Conservation (phyloP, 2,113 vertebrate species). For the Rhynchomys soricoides region DNA sequence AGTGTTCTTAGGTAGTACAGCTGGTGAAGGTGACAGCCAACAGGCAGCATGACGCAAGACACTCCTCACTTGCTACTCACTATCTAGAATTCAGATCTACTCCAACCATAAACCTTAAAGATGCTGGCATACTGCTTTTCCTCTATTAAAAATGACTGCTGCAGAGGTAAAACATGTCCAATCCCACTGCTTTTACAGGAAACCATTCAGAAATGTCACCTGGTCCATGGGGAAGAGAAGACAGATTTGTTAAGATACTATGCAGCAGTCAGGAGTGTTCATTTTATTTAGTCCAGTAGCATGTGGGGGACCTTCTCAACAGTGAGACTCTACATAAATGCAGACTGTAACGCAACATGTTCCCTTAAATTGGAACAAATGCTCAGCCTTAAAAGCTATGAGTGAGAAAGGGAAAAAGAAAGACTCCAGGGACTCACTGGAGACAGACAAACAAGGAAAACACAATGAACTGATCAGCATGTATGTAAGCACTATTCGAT, state of each 20-base stretch:
- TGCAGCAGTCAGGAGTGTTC: slow-evolving; percentile 51
- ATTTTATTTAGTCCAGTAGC: slow-evolving; percentile 68
- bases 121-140: background rate
- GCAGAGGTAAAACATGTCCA: slow-evolving; percentile 5
- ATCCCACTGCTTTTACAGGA: slow-evolving; percentile 40
- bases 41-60: background rate
- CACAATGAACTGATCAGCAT: slow-evolving; percentile 32
- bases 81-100: background rate
- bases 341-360: slow-evolving; percentile 62
- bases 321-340: slow-evolving; percentile 54
- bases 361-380: slow-evolving; percentile 77
- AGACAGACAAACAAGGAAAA: slow-evolving; percentile 33
- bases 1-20: background rate
- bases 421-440: slow-evolving; percentile 42
- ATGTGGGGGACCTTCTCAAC: slow-evolving; percentile 31
- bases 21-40: background rate
- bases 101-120: background rate
- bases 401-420: background rate
- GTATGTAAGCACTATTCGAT: slow-evolving; percentile 31
- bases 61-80: background rate
- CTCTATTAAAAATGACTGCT: slow-evolving; percentile 45
- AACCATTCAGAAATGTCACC: slow-evolving; percentile 62
- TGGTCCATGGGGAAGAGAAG: background rate
- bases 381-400: slow-evolving; percentile 68
- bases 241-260: slow-evolving; percentile 54